Evolutionary conservation across 2,113 vertebrate species (phyloP), one percentile per base, ranked within the genome.

Genomic region (Nibea albiflora): DNA sequence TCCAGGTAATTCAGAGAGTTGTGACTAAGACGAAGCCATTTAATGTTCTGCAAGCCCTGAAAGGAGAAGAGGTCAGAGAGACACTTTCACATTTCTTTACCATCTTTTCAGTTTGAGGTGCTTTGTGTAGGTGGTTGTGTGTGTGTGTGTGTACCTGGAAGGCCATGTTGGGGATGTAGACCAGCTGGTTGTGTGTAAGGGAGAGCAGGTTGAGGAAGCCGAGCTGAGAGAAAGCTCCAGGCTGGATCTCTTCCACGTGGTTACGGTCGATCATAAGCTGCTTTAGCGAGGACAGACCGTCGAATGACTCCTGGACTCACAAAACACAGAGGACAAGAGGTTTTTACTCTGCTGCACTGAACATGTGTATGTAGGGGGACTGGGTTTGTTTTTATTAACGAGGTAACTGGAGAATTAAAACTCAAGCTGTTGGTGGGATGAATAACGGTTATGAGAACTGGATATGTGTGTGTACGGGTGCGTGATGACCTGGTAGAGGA

Each of bases 131-230:
- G 26, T 2, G 0, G 10, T 14, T 5, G 60, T 5, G 28, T 62
- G 61, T 63, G 62, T 39, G 35, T 35, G 35, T 63, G 62, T 31
- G 39, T 53, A 94, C 93, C 90, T 94, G 98, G 92, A 99, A 99
- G 53, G 95, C 95, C 96, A 99, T 94, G 92, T 97, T 95, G 0
- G 98, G 97, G 80, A 99, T 94, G 85, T 97, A 98, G 78, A 98
- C 97, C 46, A 99, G 93, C 64, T 95, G 95, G 49, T 98, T 99
- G 31, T 94, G 94, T 12, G 95, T 96, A 49, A 99, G 85, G 47
- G 97, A 96, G 0, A 99, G 95, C 22, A 97, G 90, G 79, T 94
- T 95, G 77, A 99, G 96, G 50, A 95, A 96, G 1, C 96, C 96
- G 61, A 99, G 94, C 3, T 96, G 96, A 31, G 95, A 90, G 78